Percentiles rank a stretch among this genome's conserved stretches.
phyloP scores from a whole-genome alignment of 2,113 vertebrate species.

The Gavialis gangeticus region DNA sequence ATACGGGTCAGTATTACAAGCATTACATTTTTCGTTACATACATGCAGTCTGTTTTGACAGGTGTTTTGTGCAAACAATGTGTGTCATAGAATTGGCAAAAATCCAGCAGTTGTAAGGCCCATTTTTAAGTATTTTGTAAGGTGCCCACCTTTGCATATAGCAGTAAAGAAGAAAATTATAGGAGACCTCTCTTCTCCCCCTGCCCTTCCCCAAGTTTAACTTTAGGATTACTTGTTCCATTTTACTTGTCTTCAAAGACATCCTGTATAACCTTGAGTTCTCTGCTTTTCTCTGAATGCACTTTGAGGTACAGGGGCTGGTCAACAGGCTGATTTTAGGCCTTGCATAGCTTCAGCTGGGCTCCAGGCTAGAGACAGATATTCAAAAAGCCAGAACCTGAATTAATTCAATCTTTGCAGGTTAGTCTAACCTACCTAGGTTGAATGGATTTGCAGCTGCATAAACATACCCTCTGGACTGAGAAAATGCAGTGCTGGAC shows the following conservation, averaged over 20 bases:
- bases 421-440: too few relatives aligned
- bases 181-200: background rate
- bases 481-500: too few relatives aligned
- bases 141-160: background rate
- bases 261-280: background rate
- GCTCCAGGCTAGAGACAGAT: too few relatives aligned
- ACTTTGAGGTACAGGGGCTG: too few relatives aligned
- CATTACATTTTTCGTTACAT: background rate
- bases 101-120: background rate
- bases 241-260: background rate
- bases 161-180: rapidly evolving
- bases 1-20: background rate
- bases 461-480: too few relatives aligned
- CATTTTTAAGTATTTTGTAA: background rate
- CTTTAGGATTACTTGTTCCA: background rate
- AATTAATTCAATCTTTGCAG: too few relatives aligned
- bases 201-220: background rate
- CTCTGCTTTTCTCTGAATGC: background rate
- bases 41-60: background rate
- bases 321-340: too few relatives aligned
- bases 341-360: too few relatives aligned
- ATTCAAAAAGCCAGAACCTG: too few relatives aligned
- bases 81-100: background rate
- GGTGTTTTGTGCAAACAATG: background rate
- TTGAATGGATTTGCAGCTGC: too few relatives aligned